These are phyloP conservation scores for Stenichneumon culpator DNA, from an alignment of 2,888 invertebrate genomes.

Conservation along the genomic window DNA sequence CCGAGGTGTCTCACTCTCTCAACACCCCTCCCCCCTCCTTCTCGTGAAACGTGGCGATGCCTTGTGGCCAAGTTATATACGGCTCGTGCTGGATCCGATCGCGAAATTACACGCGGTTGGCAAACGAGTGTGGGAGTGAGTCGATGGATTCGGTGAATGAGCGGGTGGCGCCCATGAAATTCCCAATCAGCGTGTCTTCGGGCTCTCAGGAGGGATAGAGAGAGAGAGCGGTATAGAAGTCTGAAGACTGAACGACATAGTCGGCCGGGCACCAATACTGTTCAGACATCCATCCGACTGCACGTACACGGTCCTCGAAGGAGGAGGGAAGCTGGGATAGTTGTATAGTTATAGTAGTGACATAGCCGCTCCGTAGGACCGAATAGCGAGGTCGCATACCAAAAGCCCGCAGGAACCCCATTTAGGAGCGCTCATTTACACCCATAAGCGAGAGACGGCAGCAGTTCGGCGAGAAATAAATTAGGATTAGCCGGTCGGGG, in stretches of 20 bases:
- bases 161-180: constrained; percentile 59
- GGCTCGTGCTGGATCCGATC: constrained; percentile 50
- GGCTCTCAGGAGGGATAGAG: constrained; percentile 15
- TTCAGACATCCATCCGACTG: neutral
- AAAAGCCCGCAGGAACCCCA: constrained; percentile 67
- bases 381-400: constrained; percentile 67
- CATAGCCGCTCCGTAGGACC: constrained; percentile 25
- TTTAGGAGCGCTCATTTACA: constrained; percentile 68
- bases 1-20: neutral
- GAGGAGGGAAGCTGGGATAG: neutral
- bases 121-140: constrained; percentile 54
- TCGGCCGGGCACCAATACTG: constrained; percentile 7
- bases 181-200: constrained; percentile 66
- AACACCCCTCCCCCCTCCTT: too few relatives aligned
- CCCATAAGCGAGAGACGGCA: constrained; percentile 67
- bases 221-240: too few relatives aligned
- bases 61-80: constrained; percentile 15
- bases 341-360: constrained; percentile 14
- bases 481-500: constrained; percentile 63
- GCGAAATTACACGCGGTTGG: constrained; percentile 65
- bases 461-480: constrained; percentile 68
- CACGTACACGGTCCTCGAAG: neutral
- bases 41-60: neutral
- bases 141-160: constrained; percentile 61
- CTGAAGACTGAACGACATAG: neutral